A percentile compares a stretch with the other conserved stretches of the same genome.
phyloP scores from a whole-genome alignment of 1,140 invertebrate genomes.

The Ladona fulva region DNA sequence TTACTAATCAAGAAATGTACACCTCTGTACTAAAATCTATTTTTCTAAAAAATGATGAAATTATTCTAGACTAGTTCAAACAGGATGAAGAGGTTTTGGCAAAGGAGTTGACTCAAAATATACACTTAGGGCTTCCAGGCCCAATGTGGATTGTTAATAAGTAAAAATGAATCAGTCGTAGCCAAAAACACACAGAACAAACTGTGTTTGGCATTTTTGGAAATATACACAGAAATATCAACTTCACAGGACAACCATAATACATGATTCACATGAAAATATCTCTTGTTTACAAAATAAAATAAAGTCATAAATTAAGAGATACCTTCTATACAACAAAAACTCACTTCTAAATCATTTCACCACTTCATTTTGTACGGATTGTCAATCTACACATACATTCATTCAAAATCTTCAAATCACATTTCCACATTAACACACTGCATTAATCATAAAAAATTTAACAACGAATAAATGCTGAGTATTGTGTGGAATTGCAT shows the following conservation, averaged over 20 bases:
- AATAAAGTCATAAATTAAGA: neutral
- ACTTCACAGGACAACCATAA: slow-evolving; percentile 1
- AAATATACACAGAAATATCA: slow-evolving; percentile 7
- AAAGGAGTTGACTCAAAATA: neutral
- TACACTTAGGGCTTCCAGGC: neutral
- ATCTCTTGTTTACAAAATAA: neutral
- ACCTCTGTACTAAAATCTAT: neutral
- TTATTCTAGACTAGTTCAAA: neutral
- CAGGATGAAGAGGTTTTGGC: neutral
- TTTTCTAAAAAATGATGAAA: neutral
- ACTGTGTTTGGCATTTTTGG: neutral
- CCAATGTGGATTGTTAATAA: neutral
- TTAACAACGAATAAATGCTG: neutral
- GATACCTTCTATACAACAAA: neutral
- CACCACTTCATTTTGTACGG: neutral
- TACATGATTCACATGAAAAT: slow-evolving; percentile 3
- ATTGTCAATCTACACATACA: neutral
- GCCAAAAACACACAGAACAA: neutral
- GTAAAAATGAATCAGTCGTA: slow-evolving; percentile 6
- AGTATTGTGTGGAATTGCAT: neutral
- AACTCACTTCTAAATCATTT: neutral
- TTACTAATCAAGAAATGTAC: neutral
- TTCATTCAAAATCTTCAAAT: neutral
- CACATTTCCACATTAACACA: neutral
- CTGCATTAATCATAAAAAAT: neutral